phyloP scores from a whole-genome alignment of 2,113 vertebrate species.

The Datnioides undecimradiatus region DNA sequence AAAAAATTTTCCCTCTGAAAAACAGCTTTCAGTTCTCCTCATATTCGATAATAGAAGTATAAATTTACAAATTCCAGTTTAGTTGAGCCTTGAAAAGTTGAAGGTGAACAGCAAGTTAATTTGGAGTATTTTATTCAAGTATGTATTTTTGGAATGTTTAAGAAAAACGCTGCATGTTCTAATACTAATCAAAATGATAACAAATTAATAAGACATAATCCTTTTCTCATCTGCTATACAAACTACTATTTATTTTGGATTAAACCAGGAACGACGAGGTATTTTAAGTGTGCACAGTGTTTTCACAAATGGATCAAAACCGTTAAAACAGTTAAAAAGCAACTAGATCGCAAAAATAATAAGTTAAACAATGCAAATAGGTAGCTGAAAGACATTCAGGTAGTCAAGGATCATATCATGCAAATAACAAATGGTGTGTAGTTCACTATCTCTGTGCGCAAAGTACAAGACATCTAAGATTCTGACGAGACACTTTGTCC shows the following conservation, averaged over 20 bases:
- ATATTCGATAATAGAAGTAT: background rate
- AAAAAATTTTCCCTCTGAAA: background rate
- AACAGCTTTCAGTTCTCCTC: background rate
- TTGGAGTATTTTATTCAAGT: background rate
- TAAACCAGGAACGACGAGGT: constrained; percentile 75
- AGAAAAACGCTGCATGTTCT: background rate
- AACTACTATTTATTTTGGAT: constrained; percentile 72
- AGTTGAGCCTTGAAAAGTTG: background rate
- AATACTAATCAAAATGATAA: background rate
- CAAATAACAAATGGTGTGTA: constrained; percentile 57
- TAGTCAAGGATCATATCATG: constrained; percentile 77
- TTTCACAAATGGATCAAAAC: constrained; percentile 70
- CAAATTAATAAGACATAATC: constrained; percentile 13
- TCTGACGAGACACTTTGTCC: constrained; percentile 85
- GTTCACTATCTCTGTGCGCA: constrained; percentile 38
- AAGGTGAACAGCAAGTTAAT: background rate
- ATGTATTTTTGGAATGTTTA: background rate
- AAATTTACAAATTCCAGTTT: background rate
- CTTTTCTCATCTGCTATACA: constrained; percentile 45
- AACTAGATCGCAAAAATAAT: constrained; percentile 62
- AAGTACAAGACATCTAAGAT: constrained; percentile 90
- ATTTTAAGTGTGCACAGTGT: constrained; percentile 85
- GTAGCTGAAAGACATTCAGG: constrained; percentile 84
- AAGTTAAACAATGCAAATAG: constrained; percentile 79
- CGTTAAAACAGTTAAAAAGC: constrained; percentile 49